Percentiles rank a stretch among this genome's conserved stretches.
These are phyloP conservation scores for Drosophila truncata DNA, from an alignment of 1,140 invertebrate genomes.

Conservation along the genomic window DNA sequence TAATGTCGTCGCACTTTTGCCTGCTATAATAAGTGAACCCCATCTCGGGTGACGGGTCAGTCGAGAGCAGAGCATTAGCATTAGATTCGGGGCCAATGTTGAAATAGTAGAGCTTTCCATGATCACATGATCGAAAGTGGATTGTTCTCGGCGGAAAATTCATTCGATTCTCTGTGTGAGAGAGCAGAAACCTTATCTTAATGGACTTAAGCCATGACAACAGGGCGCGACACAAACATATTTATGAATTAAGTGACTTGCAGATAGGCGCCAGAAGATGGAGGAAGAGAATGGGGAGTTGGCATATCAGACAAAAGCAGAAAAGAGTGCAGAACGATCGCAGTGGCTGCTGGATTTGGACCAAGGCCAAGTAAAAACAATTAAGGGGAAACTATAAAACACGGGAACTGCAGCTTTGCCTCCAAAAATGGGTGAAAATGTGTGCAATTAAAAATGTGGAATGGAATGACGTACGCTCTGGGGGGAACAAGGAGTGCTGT, in stretches of 20 bases:
- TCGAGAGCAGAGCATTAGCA: constrained; percentile 17
- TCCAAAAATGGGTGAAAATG: constrained; percentile 35
- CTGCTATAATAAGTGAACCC: constrained; percentile 11
- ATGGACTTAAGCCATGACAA: constrained; percentile 31
- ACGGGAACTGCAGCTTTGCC: constrained; percentile 34
- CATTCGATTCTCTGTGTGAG: constrained; percentile 8
- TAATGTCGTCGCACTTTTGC: constrained; percentile 13
- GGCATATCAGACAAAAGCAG: constrained; percentile 58
- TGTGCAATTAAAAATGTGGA: constrained; percentile 31
- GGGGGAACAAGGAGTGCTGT: constrained; percentile 8
- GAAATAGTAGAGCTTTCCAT: constrained; percentile 3
- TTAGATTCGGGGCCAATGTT: constrained; percentile 8
- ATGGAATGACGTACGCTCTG: constrained; percentile 30
- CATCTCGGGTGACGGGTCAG: constrained; percentile 32
- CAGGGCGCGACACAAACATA: constrained; percentile 29
- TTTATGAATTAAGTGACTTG: constrained; percentile 43
- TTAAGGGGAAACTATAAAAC: constrained; percentile 24
- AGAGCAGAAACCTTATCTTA: constrained; percentile 29
- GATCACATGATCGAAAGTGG: constrained; percentile 19
- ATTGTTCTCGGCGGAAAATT: constrained; percentile 22
- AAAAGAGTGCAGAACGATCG: constrained; percentile 6
- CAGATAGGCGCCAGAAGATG: constrained; percentile 28
- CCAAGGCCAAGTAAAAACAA: constrained; percentile 33
- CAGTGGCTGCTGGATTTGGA: constrained; percentile 14
- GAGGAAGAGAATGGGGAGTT: constrained; percentile 13